Conservation (phyloP, 2,888 invertebrate genomes). For the Brachylomia viminalis region DNA sequence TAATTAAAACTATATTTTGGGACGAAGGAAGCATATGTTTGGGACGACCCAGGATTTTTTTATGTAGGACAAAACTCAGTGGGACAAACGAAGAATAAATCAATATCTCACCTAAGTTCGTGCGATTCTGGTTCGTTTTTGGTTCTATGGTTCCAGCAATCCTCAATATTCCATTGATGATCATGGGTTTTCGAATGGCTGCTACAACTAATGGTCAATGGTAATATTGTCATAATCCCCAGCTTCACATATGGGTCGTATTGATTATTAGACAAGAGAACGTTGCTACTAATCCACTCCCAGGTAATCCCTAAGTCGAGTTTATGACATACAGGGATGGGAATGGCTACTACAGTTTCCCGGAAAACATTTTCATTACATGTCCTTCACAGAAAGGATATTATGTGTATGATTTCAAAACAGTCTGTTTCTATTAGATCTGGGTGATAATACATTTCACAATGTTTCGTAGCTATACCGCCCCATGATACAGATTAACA, state of each 20-base stretch:
- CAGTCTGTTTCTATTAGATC: neutral
- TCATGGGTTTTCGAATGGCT: neutral
- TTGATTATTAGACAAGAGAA: slow-evolving; percentile 10
- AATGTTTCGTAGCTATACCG: too few relatives aligned
- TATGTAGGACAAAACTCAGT: too few relatives aligned
- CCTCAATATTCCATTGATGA: neutral
- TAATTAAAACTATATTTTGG: too few relatives aligned
- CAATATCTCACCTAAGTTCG: neutral
- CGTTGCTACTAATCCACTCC: neutral
- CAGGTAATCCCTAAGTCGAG: neutral
- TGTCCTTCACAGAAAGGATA: too few relatives aligned
- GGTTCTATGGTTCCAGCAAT: neutral
- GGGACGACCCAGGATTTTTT: too few relatives aligned
- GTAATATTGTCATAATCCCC: neutral
- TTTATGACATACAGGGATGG: neutral
- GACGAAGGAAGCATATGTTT: too few relatives aligned
- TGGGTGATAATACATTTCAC: neutral
- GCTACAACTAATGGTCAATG: neutral
- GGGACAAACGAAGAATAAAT: too few relatives aligned
- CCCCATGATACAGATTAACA: neutral
- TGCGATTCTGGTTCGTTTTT: neutral
- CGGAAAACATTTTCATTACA: neutral
- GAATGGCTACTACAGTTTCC: neutral
- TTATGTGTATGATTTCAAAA: neutral
- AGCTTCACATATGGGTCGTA: neutral